Evolutionary conservation across 2,113 vertebrate species (phyloP).

Genomic region (Ranitomeya variabilis): DNA sequence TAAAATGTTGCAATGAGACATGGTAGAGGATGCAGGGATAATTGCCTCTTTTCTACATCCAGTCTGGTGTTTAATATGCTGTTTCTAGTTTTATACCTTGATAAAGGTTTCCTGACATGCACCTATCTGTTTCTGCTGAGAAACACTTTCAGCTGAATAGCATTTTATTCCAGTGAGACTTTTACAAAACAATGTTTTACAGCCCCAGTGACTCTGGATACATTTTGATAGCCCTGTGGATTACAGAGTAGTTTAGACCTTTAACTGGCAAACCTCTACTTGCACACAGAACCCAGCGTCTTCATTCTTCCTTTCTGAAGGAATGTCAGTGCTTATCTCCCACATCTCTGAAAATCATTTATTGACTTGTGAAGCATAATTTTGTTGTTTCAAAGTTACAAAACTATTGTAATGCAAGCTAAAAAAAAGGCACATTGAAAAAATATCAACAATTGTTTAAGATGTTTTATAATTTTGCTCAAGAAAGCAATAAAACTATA

Average conservation of each 20-base stretch:
- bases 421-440: not conserved
- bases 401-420: not conserved
- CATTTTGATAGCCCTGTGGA: slow-evolving; percentile 18
- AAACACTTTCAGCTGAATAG: slow-evolving; percentile 17
- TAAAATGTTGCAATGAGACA: not conserved
- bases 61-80: not conserved
- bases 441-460: no score
- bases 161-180: slow-evolving; percentile 30
- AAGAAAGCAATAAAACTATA: no score
- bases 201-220: slow-evolving; percentile 6
- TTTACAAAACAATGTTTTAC: slow-evolving; percentile 23
- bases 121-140: slow-evolving; percentile 9
- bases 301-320: not conserved
- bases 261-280: slow-evolving; percentile 20
- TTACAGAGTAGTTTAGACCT: slow-evolving; percentile 24
- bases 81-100: slow-evolving; percentile 20
- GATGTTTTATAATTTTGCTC: not conserved
- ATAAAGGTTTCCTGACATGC: slow-evolving; percentile 23
- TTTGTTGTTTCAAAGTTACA: not conserved
- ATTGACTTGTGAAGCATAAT: not conserved
- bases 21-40: not conserved
- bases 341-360: not conserved
- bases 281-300: not conserved
- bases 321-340: not conserved
- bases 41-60: not conserved